Evolutionary conservation across 2,113 vertebrate species (phyloP).

Genomic region (Lycaon pictus): DNA sequence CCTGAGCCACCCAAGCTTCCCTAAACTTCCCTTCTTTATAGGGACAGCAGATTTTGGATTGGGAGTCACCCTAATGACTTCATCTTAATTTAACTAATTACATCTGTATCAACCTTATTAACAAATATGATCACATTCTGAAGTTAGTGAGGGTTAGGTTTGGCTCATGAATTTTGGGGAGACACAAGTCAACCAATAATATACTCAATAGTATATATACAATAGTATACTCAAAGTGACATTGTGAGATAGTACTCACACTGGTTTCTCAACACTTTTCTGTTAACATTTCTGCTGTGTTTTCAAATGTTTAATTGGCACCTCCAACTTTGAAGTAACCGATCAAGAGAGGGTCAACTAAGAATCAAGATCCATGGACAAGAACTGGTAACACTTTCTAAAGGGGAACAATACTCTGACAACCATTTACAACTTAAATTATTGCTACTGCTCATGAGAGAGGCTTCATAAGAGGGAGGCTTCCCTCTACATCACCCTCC

Average conservation of each 20-base stretch:
- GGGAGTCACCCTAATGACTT: background rate
- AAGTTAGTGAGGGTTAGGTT: background rate
- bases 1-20: too few relatives aligned
- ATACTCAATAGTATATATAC: background rate
- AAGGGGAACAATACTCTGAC: background rate
- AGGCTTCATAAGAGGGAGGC: background rate
- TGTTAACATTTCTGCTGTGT: background rate
- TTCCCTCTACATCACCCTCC: background rate
- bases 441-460: background rate
- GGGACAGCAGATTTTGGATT: background rate
- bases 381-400: background rate
- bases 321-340: background rate
- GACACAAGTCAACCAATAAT: background rate
- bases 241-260: background rate
- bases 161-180: background rate
- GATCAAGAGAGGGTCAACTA: background rate
- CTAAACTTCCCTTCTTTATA: background rate
- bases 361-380: background rate
- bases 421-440: background rate
- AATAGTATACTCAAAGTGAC: background rate
- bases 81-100: background rate
- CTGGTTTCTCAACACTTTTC: background rate
- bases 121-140: background rate
- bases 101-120: background rate
- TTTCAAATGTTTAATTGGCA: background rate